A percentile compares a stretch with the other conserved stretches of the same genome.
These are phyloP conservation scores for Sebastes glaucus DNA, from an alignment of 2,797 vertebrate genomes.

Conservation along the genomic window DNA sequence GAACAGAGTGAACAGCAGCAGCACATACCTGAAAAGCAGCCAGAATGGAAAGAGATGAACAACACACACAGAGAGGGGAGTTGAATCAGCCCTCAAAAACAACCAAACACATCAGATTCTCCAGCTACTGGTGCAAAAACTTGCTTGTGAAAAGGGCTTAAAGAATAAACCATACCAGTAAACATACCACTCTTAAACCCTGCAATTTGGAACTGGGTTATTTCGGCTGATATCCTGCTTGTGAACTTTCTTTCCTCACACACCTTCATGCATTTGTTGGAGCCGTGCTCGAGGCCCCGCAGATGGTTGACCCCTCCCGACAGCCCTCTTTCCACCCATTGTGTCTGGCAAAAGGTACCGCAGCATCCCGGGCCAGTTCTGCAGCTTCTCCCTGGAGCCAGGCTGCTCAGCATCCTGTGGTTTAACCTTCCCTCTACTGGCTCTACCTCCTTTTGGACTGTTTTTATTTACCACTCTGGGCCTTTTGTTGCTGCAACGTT, in stretches of 20 bases:
- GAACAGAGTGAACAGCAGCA: slow-evolving; percentile 90
- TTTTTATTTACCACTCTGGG: background rate
- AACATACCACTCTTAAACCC: background rate
- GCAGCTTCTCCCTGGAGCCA: slow-evolving; percentile 1
- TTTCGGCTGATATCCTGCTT: background rate
- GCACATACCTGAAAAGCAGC: slow-evolving; percentile 85
- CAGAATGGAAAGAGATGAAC: background rate
- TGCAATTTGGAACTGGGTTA: background rate
- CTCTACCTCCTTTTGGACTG: background rate
- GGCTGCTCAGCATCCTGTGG: background rate
- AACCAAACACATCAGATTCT: background rate
- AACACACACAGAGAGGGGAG: background rate
- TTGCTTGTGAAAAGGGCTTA: background rate
- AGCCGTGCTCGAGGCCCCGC: background rate
- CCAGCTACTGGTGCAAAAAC: background rate
- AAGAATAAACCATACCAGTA: background rate
- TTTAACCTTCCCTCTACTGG: background rate
- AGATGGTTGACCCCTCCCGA: slow-evolving; percentile 4
- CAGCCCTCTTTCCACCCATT: background rate
- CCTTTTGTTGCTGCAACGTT: background rate
- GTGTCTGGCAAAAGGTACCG: background rate
- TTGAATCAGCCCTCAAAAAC: background rate
- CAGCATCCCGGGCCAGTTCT: background rate
- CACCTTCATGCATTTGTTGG: background rate
- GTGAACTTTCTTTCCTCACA: background rate